Base-by-base conservation (phyloP, 2,888 invertebrate genomes). In the Polylopha cassiicola region DNA sequence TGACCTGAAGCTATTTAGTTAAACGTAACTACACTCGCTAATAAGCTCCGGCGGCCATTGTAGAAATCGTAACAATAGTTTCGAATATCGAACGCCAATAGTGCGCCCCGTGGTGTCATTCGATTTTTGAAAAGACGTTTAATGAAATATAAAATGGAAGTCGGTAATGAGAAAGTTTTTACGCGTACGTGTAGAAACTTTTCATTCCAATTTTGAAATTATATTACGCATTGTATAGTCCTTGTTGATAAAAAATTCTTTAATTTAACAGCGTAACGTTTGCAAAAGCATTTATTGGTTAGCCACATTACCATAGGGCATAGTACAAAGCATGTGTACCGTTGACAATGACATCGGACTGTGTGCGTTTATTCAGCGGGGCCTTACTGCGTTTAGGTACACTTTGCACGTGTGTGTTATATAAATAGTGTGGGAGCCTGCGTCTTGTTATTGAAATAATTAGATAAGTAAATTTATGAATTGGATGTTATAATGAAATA, bases 31-130 rank as follows among this genome's bases (percentile, higher is more conserved):
- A 59, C 65, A 72, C 73, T 76, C 61, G 61, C 58, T 81, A 82
- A 84, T 82, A 79, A 81, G 74, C 76, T 64, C 61, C 67, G 66
- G 70, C 67, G 61, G 58, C 63, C 57, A 69, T 79, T 76, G 73
- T 72, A 50, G 59, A 60, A 62, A 64, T 44, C 47, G 63, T 53
- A 44, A 39, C 48, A 48, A 52, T 62, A 63, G 68, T 66, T 65
- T 55, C 55, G 54, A 53, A 59, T 33, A 55, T 56, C 53, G 50
- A 50, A 47, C 58, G 61, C 51, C 60, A 56, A 66, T 71, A 68
- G 65, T 30, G 59, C 67, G 74, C 56, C 61, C 46, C 51, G 46
- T 41, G 51, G 41, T 9, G 41, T 34, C 34, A 30, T 24, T 15
- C 10, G 34, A 29, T 28, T 20, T 30, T 36, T 30, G 16, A 34